Base-by-base conservation (phyloP, 2,888 invertebrate genomes). In the Sclerodermus sp. region DNA sequence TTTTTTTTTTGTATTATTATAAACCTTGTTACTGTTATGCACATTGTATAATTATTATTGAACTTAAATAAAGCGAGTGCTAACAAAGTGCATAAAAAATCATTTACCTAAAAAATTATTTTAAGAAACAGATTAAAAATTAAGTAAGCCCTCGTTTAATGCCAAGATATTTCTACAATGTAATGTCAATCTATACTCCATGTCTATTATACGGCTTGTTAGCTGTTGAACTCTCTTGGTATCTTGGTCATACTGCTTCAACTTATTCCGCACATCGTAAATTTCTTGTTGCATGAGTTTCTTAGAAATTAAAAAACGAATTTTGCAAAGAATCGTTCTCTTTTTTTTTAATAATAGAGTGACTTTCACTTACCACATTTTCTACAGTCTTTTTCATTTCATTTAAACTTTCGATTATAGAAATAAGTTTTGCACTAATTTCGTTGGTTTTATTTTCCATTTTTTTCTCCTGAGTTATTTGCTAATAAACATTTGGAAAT, bases 391-490 rank as follows among this genome's bases (percentile, higher is more conserved):
- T 60, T 57, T 70, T 69, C 58, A 77, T 70, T 16, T 73, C 70
- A 29, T 69, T 74, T 18, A 77, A 70, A 41, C 68, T 73, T 23
- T 74, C 74, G 3, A 77, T 63, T 9, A 73, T 75, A 40, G 67
- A 59, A 14, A 67, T 67, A 41, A 76, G 69, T 51, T 69, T 75
- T 4, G 64, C 59, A 49, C 57, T 66, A 53, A 75, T 71, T 29
- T 75, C 74, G 36, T 60, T 66, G 15, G 71, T 51, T 44, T 76
- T 76, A 2, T 55, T 65, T 29, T 77, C 77, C 49, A 64, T 66
- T 44, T 70, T 71, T 31, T 56, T 74, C 1, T 67, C 71, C 47
- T 67, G 66, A 9, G 74, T 75, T 13, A 77, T 53, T 67, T 74
- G 73, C 76, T 76, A 47, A 30, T 62, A 50, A 47, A 41, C 38